phyloP scores from a whole-genome alignment of 92 coral and sea anemone species.

The Muricea muricata region DNA sequence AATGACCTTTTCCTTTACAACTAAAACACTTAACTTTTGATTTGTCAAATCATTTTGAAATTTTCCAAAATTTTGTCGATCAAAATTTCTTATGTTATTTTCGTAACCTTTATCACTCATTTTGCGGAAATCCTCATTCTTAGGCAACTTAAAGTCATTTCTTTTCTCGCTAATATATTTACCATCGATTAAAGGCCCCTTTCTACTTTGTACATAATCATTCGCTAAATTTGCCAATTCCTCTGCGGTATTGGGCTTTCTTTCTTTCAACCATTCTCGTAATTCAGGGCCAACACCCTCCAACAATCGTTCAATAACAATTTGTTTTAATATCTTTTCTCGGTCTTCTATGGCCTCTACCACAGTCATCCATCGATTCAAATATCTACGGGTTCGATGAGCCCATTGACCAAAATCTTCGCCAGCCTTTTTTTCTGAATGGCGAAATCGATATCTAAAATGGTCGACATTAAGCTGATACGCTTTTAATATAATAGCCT shows the following conservation, averaged over 20 bases:
- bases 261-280: conserved; percentile 61
- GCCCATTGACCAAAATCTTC: conserved; percentile 75
- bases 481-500: conserved; percentile 51
- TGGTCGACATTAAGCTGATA: conserved; percentile 63
- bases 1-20: conserved; percentile 43
- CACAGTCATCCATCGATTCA: conserved; percentile 67
- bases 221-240: conserved; percentile 62
- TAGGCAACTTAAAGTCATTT: not conserved
- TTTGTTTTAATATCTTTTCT: conserved; percentile 55
- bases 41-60: not conserved
- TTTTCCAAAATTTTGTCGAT: no score
- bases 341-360: conserved; percentile 50
- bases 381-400: conserved; percentile 61
- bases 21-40: conserved; percentile 13
- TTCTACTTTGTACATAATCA: conserved; percentile 65
- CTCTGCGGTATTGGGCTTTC: conserved; percentile 55
- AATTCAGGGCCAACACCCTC: conserved; percentile 68
- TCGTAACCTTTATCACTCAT: not conserved
- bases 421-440: conserved; percentile 56
- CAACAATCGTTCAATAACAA: conserved; percentile 53
- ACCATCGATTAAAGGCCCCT: conserved; percentile 65
- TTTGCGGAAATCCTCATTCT: not conserved
- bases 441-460: conserved; percentile 64
- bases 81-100: no score
- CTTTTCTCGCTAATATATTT: no score